Base-by-base conservation (phyloP, 1,140 invertebrate genomes). In the Cephus cinctus region DNA sequence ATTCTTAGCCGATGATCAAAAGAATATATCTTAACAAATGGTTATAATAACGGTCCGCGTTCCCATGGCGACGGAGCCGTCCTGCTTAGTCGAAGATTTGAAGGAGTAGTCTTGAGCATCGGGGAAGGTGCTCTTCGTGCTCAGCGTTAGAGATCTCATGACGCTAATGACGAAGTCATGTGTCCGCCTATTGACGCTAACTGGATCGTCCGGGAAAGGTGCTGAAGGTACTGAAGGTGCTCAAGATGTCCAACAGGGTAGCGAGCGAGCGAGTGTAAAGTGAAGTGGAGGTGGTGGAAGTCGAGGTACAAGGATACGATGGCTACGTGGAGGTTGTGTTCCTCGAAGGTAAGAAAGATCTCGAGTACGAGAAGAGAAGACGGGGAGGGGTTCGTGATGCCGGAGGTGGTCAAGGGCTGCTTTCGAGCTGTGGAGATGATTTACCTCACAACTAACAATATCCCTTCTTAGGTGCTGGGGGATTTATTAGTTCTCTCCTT, bases 401-500 rank as follows among this genome's bases (percentile, higher is more conserved):
- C 18, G 55, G 41, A 59, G 52, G 61, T 52, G 56, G 54, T 48
- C 47, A 21, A 52, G 39, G 59, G 58, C 58, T 57, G 63, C 67
- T 68, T 68, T 61, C 57, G 50, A 68, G 60, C 63, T 53, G 56
- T 52, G 61, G 63, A 73, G 63, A 73, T 75, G 72, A 75, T 75
- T 75, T 73, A 75, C 72, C 69, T 73, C 61, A 70, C 71, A 72
- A 71, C 68, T 71, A 73, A 75, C 69, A 75, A 73, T 75, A 75
- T 69, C 65, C 67, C 67, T 72, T 62, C 69, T 73, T 63, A 62
- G 62, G 61, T 56, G 58, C 61, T 63, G 53, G 58, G 61, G 61
- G 65, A 71, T 69, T 75, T 72, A 72, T 72, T 71, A 69, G 71
- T 70, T 70, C 59, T 65, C 61, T 67, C 59, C 70, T 64, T 70